These are phyloP conservation scores for Lepidurus couesii DNA, from an alignment of 1,140 invertebrate genomes.

Conservation along the genomic window DNA sequence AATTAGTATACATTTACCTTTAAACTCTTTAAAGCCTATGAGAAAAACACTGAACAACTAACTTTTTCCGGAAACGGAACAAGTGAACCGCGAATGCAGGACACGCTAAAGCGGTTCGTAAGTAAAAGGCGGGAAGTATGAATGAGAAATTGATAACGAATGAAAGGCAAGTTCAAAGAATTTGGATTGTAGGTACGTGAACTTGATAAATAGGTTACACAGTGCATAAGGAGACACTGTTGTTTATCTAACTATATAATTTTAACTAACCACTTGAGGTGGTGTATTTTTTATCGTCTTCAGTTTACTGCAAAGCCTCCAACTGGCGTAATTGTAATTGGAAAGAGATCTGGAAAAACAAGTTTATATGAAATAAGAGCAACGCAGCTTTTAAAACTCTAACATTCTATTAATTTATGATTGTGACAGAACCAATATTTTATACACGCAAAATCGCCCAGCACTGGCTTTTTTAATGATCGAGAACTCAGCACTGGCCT, in stretches of 20 bases:
- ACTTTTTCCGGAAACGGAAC: background rate
- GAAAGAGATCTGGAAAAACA: background rate
- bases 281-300: too few relatives aligned
- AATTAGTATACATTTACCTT: background rate
- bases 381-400: background rate
- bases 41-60: background rate
- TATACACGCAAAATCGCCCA: conserved; percentile 18
- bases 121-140: too few relatives aligned
- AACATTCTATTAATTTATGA: conserved; percentile 20
- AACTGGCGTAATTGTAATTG: background rate
- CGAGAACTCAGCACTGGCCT: conserved; percentile 17
- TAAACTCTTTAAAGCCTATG: background rate
- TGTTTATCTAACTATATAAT: too few relatives aligned
- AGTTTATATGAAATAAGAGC: background rate
- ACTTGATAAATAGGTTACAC: too few relatives aligned
- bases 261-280: too few relatives aligned
- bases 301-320: background rate
- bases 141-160: too few relatives aligned
- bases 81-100: background rate
- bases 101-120: background rate
- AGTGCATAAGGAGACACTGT: too few relatives aligned
- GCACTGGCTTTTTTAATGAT: background rate
- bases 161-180: too few relatives aligned
- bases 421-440: conserved; percentile 18
- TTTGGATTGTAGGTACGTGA: too few relatives aligned